Conservation (phyloP, 2,888 invertebrate genomes). For the Cataglyphis rosenhaueri region DNA sequence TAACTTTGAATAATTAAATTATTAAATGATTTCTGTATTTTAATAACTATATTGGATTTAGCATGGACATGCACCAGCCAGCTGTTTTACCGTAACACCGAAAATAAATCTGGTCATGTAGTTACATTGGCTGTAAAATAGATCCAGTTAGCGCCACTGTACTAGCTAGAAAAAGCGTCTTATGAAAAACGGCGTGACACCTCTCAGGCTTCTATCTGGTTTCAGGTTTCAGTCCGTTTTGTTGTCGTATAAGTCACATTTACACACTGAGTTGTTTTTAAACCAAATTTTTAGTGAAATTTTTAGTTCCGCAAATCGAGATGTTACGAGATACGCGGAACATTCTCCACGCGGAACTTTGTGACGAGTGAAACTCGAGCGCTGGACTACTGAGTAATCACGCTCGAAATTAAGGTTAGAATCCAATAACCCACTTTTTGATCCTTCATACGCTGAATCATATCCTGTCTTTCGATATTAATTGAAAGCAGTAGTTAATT, state of each 20-base stretch:
- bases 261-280: slow-evolving; percentile 78
- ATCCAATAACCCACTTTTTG: slow-evolving; percentile 77
- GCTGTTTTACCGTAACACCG: no score
- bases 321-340: slow-evolving; percentile 62
- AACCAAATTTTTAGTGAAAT: slow-evolving; percentile 72
- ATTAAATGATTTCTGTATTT: no score
- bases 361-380: slow-evolving; percentile 60
- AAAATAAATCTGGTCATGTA: no score
- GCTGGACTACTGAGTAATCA: slow-evolving; percentile 63
- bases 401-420: slow-evolving; percentile 78
- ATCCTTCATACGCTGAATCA: neutral
- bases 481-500: neutral
- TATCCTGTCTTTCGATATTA: neutral
- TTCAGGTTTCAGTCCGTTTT: slow-evolving; percentile 80
- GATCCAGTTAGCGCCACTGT: no score
- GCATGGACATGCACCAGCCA: no score
- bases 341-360: slow-evolving; percentile 37
- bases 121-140: no score
- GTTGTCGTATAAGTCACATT: slow-evolving; percentile 83
- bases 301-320: slow-evolving; percentile 62
- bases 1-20: no score
- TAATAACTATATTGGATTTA: no score
- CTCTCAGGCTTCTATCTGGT: slow-evolving; percentile 55
- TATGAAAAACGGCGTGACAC: no score
- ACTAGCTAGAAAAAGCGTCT: no score